phyloP scores from a whole-genome alignment of 2,888 invertebrate genomes.

The Scaptomyza reducta region DNA sequence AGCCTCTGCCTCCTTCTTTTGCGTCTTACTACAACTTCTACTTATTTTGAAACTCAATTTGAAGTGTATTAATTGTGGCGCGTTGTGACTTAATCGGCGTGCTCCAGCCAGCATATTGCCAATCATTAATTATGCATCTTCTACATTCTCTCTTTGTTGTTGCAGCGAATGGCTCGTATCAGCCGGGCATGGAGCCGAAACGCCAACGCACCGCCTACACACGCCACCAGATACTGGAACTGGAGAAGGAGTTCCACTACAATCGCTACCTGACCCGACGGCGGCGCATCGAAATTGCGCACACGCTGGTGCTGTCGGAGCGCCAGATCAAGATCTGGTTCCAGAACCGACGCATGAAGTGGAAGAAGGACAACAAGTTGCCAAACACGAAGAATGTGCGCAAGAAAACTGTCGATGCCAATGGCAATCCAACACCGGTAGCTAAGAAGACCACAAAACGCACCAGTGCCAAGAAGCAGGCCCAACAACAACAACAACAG shows the following conservation, averaged over 20 bases:
- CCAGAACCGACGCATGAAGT: conserved; percentile 93
- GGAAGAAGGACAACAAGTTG: conserved; percentile 90
- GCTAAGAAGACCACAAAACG: conserved; percentile 83
- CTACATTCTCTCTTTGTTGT: conserved; percentile 59
- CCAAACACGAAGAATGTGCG: conserved; percentile 88
- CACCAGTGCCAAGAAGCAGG: conserved; percentile 80
- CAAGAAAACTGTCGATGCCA: conserved; percentile 86
- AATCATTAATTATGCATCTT: conserved; percentile 64
- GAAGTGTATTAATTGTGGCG: conserved; percentile 77
- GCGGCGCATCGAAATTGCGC: conserved; percentile 98
- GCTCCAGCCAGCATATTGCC: conserved; percentile 22
- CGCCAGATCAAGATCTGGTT: conserved; percentile 96
- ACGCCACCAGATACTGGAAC: conserved; percentile 97
- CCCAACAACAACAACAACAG: conserved; percentile 67
- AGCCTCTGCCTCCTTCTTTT: conserved; percentile 30
- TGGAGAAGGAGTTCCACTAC: conserved; percentile 99
- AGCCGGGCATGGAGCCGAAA: conserved; percentile 97
- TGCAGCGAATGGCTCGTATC: conserved; percentile 93
- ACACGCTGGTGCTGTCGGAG: conserved; percentile 96
- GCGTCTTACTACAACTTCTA: neutral
- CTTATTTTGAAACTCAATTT: conserved; percentile 68
- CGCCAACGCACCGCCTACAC: conserved; percentile 98
- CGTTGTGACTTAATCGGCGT: conserved; percentile 57
- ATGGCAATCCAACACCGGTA: conserved; percentile 83
- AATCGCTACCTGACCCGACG: conserved; percentile 97